Base-by-base conservation (phyloP, 2,888 invertebrate species). In the Sthenelais limicola region DNA sequence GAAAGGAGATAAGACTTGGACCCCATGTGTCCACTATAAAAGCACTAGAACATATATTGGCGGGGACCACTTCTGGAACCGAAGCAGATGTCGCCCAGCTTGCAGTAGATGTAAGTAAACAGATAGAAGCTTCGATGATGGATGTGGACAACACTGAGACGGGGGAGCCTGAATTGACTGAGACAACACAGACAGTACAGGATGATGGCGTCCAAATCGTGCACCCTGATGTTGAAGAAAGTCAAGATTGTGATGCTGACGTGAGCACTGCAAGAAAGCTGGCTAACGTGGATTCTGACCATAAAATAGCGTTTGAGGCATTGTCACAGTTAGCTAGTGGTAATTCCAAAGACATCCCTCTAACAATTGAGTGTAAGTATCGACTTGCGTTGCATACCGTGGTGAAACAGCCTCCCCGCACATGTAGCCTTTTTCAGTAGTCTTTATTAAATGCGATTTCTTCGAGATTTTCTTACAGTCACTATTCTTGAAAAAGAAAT, bases 331-430 rank as follows among this genome's bases (percentile, higher is more conserved):
- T 62, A 9, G 62, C 62, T 24, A 35, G 24, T 12, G 26, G 35
- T 12, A 58, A 5, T 33, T n/a, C 15, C 5, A n/a, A 24, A n/a
- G 9, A 9, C 21, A 18, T 30, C 5, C 24, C 54, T 4, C 9
- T 54, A 28, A 54, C 54, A 15, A 54, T 58, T 21, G 62, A 62
- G 3, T 62, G 62, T 62, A 62, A 62, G 62, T 62, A 62, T 9
- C 3, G n/a, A n/a, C n/a, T n/a, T n/a, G n/a, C n/a, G n/a, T n/a
- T n/a, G n/a, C n/a, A n/a, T n/a, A n/a, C n/a, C n/a, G n/a, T n/a
- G n/a, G n/a, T n/a, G n/a, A n/a, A n/a, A n/a, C n/a, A n/a, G n/a
- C n/a, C n/a, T n/a, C n/a, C n/a, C n/a, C n/a, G n/a, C n/a, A n/a
- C n/a, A n/a, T n/a, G n/a, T n/a, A n/a, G n/a, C n/a, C n/a, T n/a